Evolutionary conservation across 2,888 invertebrate genomes (phyloP).

Genomic region (Drosophila melanosoma): DNA sequence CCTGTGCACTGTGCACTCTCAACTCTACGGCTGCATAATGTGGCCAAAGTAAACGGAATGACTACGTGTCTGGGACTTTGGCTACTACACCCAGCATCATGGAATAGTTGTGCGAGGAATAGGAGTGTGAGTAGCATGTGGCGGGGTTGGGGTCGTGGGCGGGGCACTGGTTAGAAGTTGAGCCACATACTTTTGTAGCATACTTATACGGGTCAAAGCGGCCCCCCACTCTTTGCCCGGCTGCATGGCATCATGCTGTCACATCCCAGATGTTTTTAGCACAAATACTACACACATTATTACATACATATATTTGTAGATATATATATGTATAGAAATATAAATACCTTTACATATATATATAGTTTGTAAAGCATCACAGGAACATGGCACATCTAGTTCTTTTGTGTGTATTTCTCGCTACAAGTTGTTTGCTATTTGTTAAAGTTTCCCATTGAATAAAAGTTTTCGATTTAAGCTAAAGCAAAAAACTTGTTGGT

Average conservation of each 20-base stretch:
- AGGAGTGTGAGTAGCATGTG: background rate
- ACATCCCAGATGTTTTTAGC: slow-evolving; percentile 73
- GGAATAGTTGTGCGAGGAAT: background rate
- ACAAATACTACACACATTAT: slow-evolving; percentile 54
- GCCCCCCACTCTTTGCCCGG: slow-evolving; percentile 38
- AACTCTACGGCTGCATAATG: slow-evolving; percentile 41
- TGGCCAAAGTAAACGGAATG: slow-evolving; percentile 14
- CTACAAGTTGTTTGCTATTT: slow-evolving; percentile 67
- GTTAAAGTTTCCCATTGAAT: slow-evolving; percentile 57
- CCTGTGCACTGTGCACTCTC: slow-evolving; percentile 53
- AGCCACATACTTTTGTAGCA: slow-evolving; percentile 58
- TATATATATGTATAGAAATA: background rate
- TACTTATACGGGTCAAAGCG: slow-evolving; percentile 74
- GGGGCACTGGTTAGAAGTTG: slow-evolving; percentile 2
- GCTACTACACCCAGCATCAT: slow-evolving; percentile 24
- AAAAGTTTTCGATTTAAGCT: slow-evolving; percentile 52
- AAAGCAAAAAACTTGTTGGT: background rate
- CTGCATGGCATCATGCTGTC: slow-evolving; percentile 73
- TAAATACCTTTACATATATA: slow-evolving; percentile 7
- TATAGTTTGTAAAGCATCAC: slow-evolving; percentile 25
- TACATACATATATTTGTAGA: slow-evolving; percentile 4
- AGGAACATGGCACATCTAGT: slow-evolving; percentile 40
- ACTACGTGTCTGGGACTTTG: slow-evolving; percentile 50
- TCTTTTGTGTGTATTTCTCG: slow-evolving; percentile 42
- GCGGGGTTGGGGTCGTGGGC: background rate